phyloP scores from a whole-genome alignment of 2,797 vertebrate genomes.

The Oryzias dopingdopingensis region DNA sequence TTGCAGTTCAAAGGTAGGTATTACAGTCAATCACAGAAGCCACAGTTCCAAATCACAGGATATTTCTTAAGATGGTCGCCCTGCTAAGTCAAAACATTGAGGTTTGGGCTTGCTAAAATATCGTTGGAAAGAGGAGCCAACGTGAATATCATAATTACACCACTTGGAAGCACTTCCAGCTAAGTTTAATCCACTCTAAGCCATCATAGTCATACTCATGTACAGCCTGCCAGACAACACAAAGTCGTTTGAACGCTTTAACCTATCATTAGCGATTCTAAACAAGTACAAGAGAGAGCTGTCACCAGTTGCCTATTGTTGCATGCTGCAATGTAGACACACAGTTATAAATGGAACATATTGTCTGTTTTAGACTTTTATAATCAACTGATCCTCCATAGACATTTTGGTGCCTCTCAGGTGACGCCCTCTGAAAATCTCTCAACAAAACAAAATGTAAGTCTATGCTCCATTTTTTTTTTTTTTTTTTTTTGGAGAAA shows the following conservation, averaged over 20 bases:
- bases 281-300: conserved; percentile 49
- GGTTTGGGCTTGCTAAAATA: conserved; percentile 47
- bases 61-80: conserved; percentile 31
- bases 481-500: neutral
- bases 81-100: conserved; percentile 42
- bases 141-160: conserved; percentile 57
- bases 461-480: neutral
- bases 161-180: conserved; percentile 32
- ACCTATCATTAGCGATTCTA: conserved; percentile 65
- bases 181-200: conserved; percentile 48
- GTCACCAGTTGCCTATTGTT: conserved; percentile 53
- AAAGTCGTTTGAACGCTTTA: conserved; percentile 48
- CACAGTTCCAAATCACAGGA: conserved; percentile 40
- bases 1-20: conserved; percentile 36
- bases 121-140: conserved; percentile 48
- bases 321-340: conserved; percentile 55
- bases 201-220: conserved; percentile 50
- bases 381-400: conserved; percentile 46
- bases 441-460: conserved; percentile 10
- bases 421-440: conserved; percentile 32
- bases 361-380: conserved; percentile 55
- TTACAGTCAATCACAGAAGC: conserved; percentile 37
- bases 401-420: conserved; percentile 32
- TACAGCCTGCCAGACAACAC: conserved; percentile 62
- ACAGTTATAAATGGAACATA: conserved; percentile 49